Evolutionary conservation across 2,888 invertebrate genomes (phyloP).

Genomic region (Microctonus aethiopoides): DNA sequence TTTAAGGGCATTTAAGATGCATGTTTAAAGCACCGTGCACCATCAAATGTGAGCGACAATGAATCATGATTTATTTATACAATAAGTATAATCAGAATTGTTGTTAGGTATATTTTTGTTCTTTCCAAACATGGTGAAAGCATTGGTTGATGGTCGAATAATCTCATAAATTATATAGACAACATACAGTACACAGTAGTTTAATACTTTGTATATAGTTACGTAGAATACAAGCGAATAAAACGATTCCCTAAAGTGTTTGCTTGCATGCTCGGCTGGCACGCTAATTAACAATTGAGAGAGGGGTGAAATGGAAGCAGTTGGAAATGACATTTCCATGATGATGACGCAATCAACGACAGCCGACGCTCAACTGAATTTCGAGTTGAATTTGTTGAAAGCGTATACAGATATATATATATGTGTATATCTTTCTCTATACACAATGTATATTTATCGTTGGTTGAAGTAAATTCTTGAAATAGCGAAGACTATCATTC

Average conservation of each 20-base stretch:
- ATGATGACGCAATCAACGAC: conserved; percentile 27
- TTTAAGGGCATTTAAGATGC: conserved; percentile 49
- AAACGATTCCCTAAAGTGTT: conserved; percentile 12
- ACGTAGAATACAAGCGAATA: conserved; percentile 4
- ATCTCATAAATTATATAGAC: background rate
- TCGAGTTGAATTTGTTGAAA: conserved; percentile 11
- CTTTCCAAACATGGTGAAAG: background rate
- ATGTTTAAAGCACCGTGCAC: conserved; percentile 29
- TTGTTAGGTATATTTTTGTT: background rate
- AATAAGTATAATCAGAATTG: background rate
- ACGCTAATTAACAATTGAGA: conserved; percentile 15
- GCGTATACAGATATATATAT: background rate
- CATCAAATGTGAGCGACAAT: background rate
- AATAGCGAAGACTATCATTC: conserved; percentile 3
- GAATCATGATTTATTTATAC: background rate
- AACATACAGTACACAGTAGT: background rate
- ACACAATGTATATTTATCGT: background rate
- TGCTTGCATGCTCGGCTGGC: conserved; percentile 15
- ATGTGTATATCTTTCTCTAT: background rate
- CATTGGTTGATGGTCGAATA: background rate
- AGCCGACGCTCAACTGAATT: conserved; percentile 25
- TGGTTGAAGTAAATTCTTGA: conserved; percentile 13
- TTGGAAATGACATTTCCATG: conserved; percentile 29
- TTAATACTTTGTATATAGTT: background rate
- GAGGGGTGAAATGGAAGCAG: conserved; percentile 17